These are phyloP conservation scores for Serranus cabrilla DNA, from an alignment of 2,797 vertebrate genomes.

Conservation along the genomic window DNA sequence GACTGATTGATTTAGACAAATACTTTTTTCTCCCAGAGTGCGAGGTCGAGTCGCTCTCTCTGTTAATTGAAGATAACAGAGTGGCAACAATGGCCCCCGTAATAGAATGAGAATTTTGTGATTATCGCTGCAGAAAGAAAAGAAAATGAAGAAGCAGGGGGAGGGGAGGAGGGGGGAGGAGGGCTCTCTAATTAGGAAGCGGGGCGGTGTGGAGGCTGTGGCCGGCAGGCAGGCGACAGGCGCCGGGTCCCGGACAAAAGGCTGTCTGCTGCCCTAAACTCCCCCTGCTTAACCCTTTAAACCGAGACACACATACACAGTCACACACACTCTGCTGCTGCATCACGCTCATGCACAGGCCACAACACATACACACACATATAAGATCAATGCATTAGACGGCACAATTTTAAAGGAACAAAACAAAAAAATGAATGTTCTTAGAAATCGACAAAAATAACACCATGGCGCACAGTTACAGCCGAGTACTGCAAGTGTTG, in stretches of 20 bases:
- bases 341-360: slow-evolving; percentile 19
- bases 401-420: too few species aligned
- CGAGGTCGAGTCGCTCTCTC: slow-evolving; percentile 78
- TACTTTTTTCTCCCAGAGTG: slow-evolving; percentile 79
- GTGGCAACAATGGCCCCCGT: slow-evolving; percentile 82
- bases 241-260: slow-evolving; percentile 87
- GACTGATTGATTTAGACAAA: slow-evolving; percentile 88
- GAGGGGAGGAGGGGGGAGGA: slow-evolving; percentile 42
- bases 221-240: slow-evolving; percentile 87
- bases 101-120: slow-evolving; percentile 84
- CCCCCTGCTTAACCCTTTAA: slow-evolving; percentile 87
- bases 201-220: slow-evolving; percentile 81
- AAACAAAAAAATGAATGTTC: too few species aligned
- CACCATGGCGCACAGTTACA: neutral
- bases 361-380: slow-evolving; percentile 2
- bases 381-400: too few species aligned
- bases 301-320: slow-evolving; percentile 56
- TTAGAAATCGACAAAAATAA: neutral
- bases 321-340: slow-evolving; percentile 43
- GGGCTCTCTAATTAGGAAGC: slow-evolving; percentile 84
- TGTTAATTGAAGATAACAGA: slow-evolving; percentile 89
- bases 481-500: neutral
- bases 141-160: slow-evolving; percentile 79
- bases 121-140: slow-evolving; percentile 83
- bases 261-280: slow-evolving; percentile 86